These are phyloP conservation scores for Cyclargus thomasi DNA, from an alignment of 1,140 invertebrate genomes.

Conservation along the genomic window DNA sequence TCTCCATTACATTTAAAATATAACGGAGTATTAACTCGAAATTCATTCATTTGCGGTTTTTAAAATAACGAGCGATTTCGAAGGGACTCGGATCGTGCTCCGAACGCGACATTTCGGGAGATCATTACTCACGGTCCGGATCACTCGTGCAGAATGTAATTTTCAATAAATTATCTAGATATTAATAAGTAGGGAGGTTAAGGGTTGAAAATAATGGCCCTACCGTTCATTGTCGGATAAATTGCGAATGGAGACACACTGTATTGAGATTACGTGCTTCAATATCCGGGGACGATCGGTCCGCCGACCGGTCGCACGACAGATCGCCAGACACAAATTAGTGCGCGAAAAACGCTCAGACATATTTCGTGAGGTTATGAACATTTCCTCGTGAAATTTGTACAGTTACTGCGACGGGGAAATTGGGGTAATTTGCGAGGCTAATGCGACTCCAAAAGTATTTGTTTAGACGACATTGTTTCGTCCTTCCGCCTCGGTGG, in stretches of 20 bases:
- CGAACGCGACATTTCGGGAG: constrained; percentile 14
- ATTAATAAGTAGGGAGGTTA: constrained; percentile 71
- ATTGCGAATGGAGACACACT: constrained; percentile 68
- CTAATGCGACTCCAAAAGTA: constrained; percentile 36
- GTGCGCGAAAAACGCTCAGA: constrained; percentile 44
- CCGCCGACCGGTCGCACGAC: constrained; percentile 28
- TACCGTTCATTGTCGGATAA: constrained; percentile 69
- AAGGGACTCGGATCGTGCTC: neutral
- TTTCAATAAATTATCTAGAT: constrained; percentile 74
- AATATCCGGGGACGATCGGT: constrained; percentile 61
- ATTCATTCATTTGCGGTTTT: constrained; percentile 2
- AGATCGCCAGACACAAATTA: constrained; percentile 36
- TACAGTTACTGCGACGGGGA: constrained; percentile 38
- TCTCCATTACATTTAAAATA: constrained; percentile 1
- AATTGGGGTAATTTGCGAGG: constrained; percentile 42
- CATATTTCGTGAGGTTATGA: constrained; percentile 39
- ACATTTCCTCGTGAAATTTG: constrained; percentile 42
- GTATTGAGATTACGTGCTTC: constrained; percentile 71
- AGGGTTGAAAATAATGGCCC: constrained; percentile 68
- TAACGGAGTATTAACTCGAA: neutral
- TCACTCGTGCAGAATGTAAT: constrained; percentile 64
- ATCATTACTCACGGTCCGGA: constrained; percentile 46
- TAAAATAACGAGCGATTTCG: constrained; percentile 6
- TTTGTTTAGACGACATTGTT: constrained; percentile 33
- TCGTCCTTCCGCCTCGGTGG: constrained; percentile 21